Evolutionary conservation across 2,113 vertebrate genomes (phyloP).

Genomic region (Vidua chalybeata): DNA sequence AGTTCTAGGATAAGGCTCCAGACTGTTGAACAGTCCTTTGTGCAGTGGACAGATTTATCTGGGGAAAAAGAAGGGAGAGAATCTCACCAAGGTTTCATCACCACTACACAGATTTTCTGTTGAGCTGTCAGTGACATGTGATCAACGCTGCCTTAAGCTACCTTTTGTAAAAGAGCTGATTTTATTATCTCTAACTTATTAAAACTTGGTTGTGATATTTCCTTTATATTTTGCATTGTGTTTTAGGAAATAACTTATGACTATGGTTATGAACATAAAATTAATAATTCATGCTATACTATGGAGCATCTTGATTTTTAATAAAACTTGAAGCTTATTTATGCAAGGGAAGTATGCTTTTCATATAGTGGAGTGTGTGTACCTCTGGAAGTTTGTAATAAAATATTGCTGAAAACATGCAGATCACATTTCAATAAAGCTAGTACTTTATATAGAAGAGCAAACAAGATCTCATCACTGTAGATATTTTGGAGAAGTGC

Average conservation of each 20-base stretch:
- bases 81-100: background rate
- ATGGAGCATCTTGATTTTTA: conserved; percentile 23
- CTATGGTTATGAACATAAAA: conserved; percentile 4
- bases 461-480: background rate
- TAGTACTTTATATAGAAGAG: background rate
- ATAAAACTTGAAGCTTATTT: conserved; percentile 46
- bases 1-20: background rate
- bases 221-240: conserved; percentile 21
- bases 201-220: background rate
- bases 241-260: conserved; percentile 11
- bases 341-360: conserved; percentile 1
- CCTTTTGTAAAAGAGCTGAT: background rate
- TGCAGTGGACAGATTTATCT: background rate
- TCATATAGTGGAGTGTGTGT: background rate
- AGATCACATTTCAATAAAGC: background rate
- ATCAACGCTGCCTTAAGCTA: background rate
- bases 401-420: background rate
- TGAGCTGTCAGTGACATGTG: background rate
- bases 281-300: conserved; percentile 38
- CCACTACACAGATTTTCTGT: background rate
- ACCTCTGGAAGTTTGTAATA: conserved; percentile 13
- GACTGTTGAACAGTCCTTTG: background rate
- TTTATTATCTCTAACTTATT: conserved; percentile 22
- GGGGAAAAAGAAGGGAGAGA: background rate
- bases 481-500: background rate